A percentile compares a stretch with the other conserved stretches of the same genome.
These are phyloP conservation scores for Ladona fulva DNA, from an alignment of 1,140 invertebrate genomes.

Conservation along the genomic window DNA sequence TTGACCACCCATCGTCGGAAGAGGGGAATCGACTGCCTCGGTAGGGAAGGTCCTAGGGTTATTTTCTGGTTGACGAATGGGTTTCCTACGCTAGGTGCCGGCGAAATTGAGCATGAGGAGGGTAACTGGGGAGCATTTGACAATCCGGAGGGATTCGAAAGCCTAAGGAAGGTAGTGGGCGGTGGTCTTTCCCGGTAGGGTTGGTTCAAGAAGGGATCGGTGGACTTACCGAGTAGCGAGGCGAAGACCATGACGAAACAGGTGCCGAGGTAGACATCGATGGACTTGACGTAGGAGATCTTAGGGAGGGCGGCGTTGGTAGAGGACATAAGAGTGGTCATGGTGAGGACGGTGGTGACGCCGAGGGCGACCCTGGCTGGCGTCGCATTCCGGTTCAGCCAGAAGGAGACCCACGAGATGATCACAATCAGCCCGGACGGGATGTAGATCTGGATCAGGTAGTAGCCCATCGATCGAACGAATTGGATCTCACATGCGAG, in stretches of 20 bases:
- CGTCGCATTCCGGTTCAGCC: conserved; percentile 89
- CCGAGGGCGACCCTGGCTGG: conserved; percentile 92
- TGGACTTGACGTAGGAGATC: conserved; percentile 97
- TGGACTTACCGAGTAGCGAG: conserved; percentile 75
- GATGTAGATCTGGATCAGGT: conserved; percentile 99
- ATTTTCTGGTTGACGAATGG: too few species aligned
- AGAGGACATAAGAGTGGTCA: conserved; percentile 98
- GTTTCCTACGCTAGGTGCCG: too few species aligned
- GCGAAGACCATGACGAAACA: conserved; percentile 98
- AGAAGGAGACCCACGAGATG: conserved; percentile 97
- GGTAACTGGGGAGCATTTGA: background rate
- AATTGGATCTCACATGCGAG: conserved; percentile 96
- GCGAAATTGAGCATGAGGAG: background rate
- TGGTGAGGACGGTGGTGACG: conserved; percentile 95
- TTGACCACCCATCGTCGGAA: too few species aligned
- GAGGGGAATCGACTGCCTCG: too few species aligned
- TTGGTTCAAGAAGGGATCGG: background rate
- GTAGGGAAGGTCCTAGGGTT: too few species aligned
- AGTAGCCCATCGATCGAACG: conserved; percentile 96
- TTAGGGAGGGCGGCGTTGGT: conserved; percentile 96
- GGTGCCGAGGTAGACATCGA: conserved; percentile 95
- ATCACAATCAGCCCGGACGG: conserved; percentile 97
- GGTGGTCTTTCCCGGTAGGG: background rate
- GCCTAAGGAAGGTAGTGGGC: background rate
- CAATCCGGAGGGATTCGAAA: background rate